Percentiles rank a stretch among this genome's conserved stretches.
Evolutionary conservation across 2,888 invertebrate species (phyloP).

Genomic region (Anthophora plumipes): DNA sequence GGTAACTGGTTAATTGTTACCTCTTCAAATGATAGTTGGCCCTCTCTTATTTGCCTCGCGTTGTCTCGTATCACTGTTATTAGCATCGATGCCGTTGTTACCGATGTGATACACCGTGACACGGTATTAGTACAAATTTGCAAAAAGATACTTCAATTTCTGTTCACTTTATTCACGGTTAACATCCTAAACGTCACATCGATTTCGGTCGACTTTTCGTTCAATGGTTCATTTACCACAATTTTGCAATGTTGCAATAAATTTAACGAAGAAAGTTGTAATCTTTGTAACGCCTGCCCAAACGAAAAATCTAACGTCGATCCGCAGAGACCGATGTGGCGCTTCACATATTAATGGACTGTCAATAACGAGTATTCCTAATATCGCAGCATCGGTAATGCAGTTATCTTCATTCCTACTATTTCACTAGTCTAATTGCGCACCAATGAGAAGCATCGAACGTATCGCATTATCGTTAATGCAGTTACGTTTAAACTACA

Average conservation of each 20-base stretch:
- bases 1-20: slow-evolving; percentile 33
- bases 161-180: neutral
- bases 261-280: no score
- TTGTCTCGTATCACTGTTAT: neutral
- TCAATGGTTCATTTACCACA: no score
- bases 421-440: neutral
- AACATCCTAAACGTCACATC: no score
- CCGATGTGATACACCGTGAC: neutral
- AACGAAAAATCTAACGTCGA: no score
- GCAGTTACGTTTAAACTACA: neutral
- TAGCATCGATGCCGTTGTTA: neutral
- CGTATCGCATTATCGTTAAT: neutral
- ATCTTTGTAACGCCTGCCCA: no score
- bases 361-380: neutral
- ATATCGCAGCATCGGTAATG: neutral
- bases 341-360: no score
- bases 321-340: no score
- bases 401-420: neutral
- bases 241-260: no score
- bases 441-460: neutral
- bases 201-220: no score
- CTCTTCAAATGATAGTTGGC: neutral
- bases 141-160: neutral
- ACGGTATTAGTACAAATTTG: neutral
- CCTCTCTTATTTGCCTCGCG: neutral